phyloP scores from a whole-genome alignment of 2,888 invertebrate species.

The Rotaria macrura region DNA sequence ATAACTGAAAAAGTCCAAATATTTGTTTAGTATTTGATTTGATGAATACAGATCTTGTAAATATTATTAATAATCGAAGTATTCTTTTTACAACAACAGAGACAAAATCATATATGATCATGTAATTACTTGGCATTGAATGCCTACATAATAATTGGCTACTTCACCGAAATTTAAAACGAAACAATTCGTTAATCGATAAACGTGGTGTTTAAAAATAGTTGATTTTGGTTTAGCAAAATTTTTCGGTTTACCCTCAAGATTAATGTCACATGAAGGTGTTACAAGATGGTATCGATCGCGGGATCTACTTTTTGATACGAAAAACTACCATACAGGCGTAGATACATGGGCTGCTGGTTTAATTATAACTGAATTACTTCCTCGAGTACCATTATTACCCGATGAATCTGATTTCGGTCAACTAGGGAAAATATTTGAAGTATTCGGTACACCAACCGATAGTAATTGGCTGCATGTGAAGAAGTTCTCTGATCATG shows the following conservation, averaged over 20 bases:
- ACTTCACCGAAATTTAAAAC: conserved; percentile 91
- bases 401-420: conserved; percentile 94
- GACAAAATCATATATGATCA: conserved; percentile 86
- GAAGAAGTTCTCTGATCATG: conserved; percentile 67
- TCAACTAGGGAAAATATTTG: conserved; percentile 85
- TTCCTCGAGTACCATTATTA: conserved; percentile 67
- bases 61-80: conserved; percentile 59
- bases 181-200: conserved; percentile 91
- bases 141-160: conserved; percentile 91
- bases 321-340: conserved; percentile 84
- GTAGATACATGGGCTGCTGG: conserved; percentile 99
- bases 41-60: conserved; percentile 95
- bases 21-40: conserved; percentile 96
- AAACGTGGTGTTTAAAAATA: conserved; percentile 82
- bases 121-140: conserved; percentile 84
- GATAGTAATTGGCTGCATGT: conserved; percentile 74
- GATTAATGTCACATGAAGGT: conserved; percentile 92
- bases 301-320: conserved; percentile 88
- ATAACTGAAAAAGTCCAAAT: conserved; percentile 66
- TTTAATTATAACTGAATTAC: conserved; percentile 85
- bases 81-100: conserved; percentile 80
- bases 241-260: conserved; percentile 86
- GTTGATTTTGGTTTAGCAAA: conserved; percentile 98
- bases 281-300: conserved; percentile 68
- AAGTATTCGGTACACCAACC: conserved; percentile 73